Base-by-base conservation (phyloP, 2,113 vertebrate genomes). In the Platichthys flesus region DNA sequence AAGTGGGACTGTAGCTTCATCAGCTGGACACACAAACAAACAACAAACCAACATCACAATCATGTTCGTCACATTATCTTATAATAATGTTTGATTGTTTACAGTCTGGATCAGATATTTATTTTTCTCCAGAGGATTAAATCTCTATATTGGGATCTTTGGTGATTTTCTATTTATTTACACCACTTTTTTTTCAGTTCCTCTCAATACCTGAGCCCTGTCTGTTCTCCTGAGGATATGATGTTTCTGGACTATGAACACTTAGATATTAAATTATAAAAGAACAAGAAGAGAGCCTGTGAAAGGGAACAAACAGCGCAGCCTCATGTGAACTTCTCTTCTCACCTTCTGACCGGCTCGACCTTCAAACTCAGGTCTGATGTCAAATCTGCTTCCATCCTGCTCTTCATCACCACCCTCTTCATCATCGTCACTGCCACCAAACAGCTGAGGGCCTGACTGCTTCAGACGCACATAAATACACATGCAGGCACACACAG, bases 291-390 rank as follows among this genome's bases (percentile, higher is more conserved):
- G 12, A 9, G 13, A 9, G 16, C 40, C 10, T 24, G 9, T 26
- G 20, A 5, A 9, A 18, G 26, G 8, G 23, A 55, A 5, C 10
- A 56, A 12, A 23, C 8, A 3, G n/a, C 28, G 12, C 4, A 16
- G n/a, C 15, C 0, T n/a, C 0, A 10, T 7, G 12, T 24, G 1
- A 28, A 5, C n/a, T 23, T 2, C 2, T 24, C 13, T n/a, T 14
- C 78, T 90, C 68, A 98, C 98, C 96, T 97, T 99, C 71, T 95
- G 94, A 88, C 98, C 98, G 56, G 96, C 94, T 94, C 76, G 94
- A 78, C 98, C 98, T 92, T 98, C 96, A 94, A 97, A 99, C 84
- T 99, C 95, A 68, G 96, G 96, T 78, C 96, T 97, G 85, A 98
- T 94, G 89, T 94, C 90, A 89, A 99, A 99, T 60, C 94, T 92